Evolutionary conservation across 2,797 vertebrate species (phyloP).

Genomic region (Myoxocephalus aenaeus): DNA sequence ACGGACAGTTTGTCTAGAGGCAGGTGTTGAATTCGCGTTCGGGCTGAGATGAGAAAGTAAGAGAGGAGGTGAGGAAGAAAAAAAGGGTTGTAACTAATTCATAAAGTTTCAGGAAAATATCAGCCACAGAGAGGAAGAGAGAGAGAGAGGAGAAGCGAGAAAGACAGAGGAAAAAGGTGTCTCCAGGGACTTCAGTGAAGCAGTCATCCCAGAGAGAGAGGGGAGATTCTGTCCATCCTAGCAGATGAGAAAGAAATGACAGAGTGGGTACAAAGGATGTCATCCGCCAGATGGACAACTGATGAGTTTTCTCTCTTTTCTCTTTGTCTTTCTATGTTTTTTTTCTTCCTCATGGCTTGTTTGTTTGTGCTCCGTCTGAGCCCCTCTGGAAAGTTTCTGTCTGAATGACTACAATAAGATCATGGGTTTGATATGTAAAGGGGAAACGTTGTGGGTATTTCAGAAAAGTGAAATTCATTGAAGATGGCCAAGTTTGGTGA

Average conservation of each 20-base stretch:
- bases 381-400: constrained; percentile 79
- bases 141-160: constrained; percentile 65
- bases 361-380: constrained; percentile 79
- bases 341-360: constrained; percentile 64
- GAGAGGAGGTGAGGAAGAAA: constrained; percentile 74
- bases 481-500: constrained; percentile 62
- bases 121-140: constrained; percentile 70
- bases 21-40: constrained; percentile 79
- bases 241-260: constrained; percentile 87
- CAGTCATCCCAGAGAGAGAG: constrained; percentile 80
- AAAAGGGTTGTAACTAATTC: constrained; percentile 88
- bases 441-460: constrained; percentile 42
- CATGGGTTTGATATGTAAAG: constrained; percentile 76
- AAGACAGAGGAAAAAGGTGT: constrained; percentile 77
- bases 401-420: constrained; percentile 73
- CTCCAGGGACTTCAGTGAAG: constrained; percentile 84
- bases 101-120: constrained; percentile 86
- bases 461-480: constrained; percentile 61
- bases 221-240: constrained; percentile 83
- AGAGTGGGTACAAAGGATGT: constrained; percentile 86
- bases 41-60: constrained; percentile 71
- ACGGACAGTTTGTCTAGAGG: constrained; percentile 74
- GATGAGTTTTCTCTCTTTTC: constrained; percentile 81
- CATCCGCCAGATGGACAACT: constrained; percentile 86
- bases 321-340: constrained; percentile 67